phyloP scores from a whole-genome alignment of 1,140 invertebrate species.

The Eueides isabella region DNA sequence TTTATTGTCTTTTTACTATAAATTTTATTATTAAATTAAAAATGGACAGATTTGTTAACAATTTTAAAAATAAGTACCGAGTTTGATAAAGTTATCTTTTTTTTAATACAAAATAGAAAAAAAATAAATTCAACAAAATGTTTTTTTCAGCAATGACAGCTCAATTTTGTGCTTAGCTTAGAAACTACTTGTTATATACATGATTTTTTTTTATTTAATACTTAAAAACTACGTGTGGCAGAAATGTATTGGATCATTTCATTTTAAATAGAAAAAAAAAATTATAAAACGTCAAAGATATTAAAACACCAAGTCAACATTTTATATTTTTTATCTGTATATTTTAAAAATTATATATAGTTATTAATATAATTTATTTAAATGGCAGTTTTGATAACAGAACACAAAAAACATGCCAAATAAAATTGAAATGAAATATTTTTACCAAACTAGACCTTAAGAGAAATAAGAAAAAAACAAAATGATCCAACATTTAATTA shows the following conservation, averaged over 20 bases:
- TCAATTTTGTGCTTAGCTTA: not conserved
- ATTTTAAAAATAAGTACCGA: not conserved
- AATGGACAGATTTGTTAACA: slow-evolving; percentile 4
- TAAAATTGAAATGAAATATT: slow-evolving; percentile 2
- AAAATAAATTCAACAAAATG: not conserved
- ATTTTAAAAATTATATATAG: no score
- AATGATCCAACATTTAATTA: not conserved
- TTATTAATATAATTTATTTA: not conserved
- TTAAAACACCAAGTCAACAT: not conserved
- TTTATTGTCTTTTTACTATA: not conserved
- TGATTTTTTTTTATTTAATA: not conserved
- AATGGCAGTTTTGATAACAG: not conserved
- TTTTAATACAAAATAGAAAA: not conserved
- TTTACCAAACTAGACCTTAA: not conserved
- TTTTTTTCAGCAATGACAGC: not conserved
- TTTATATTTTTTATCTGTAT: not conserved
- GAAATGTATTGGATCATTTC: slow-evolving; percentile 8
- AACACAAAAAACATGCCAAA: not conserved
- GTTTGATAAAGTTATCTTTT: not conserved
- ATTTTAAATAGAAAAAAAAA: not conserved
- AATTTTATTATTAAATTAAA: not conserved
- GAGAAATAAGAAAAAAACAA: not conserved
- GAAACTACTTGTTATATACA: not conserved
- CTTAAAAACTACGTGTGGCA: not conserved
- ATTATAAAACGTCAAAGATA: not conserved